Percentiles rank a stretch among this genome's conserved stretches.
Evolutionary conservation across 1,140 invertebrate genomes (phyloP).

Genomic region (Heliconius hewitsoni): DNA sequence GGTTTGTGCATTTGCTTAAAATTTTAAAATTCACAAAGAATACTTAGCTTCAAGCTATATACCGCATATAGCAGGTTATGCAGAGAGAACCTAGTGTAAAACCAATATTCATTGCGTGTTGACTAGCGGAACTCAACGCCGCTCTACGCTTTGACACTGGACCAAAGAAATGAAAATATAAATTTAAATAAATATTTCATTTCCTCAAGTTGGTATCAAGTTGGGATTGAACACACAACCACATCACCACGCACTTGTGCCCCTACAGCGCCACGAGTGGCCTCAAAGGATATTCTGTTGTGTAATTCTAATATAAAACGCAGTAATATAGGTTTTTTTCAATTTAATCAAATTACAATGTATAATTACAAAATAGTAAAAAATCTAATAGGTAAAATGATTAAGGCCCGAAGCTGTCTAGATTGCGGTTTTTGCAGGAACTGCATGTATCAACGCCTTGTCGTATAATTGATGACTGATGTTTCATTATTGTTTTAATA

Average conservation of each 20-base stretch:
- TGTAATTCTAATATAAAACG: background rate
- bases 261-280: too few species aligned
- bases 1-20: background rate
- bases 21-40: background rate
- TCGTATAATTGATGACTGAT: background rate
- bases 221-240: too few species aligned
- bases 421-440: background rate
- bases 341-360: background rate
- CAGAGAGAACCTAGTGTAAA: too few species aligned
- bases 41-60: too few species aligned
- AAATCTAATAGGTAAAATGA: background rate
- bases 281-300: background rate
- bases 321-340: background rate
- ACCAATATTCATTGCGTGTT: too few species aligned
- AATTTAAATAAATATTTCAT: too few species aligned
- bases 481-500: too few species aligned
- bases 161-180: too few species aligned
- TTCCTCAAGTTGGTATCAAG: too few species aligned
- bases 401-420: slow-evolving; percentile 1
- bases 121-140: too few species aligned
- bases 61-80: background rate
- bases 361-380: background rate
- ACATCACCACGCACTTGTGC: too few species aligned
- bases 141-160: too few species aligned
- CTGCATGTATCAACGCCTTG: background rate